Conservation (phyloP, 2,888 invertebrate genomes). For the Pachymerium ferrugineum region DNA sequence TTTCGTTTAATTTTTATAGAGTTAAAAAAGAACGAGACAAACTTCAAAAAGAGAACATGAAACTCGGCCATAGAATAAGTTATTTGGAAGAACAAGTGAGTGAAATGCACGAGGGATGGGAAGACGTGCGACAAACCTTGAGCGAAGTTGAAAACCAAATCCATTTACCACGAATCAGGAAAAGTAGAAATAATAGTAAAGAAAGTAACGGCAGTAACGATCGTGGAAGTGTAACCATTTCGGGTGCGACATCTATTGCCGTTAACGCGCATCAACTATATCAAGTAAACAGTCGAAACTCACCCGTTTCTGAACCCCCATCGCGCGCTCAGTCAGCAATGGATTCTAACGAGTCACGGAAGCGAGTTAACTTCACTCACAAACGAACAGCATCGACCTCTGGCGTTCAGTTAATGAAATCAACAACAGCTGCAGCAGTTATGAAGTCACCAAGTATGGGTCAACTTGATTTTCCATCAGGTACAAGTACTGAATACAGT, state of each 20-base stretch:
- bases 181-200: neutral
- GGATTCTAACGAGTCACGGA: neutral
- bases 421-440: neutral
- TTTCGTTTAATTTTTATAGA: conserved; percentile 36
- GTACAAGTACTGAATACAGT: neutral
- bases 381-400: neutral
- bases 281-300: neutral
- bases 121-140: conserved; percentile 2
- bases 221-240: neutral
- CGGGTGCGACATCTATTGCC: conserved; percentile 25
- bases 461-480: conserved; percentile 28
- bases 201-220: neutral
- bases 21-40: conserved; percentile 44
- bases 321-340: neutral
- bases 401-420: neutral
- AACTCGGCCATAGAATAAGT: conserved; percentile 78
- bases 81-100: conserved; percentile 73
- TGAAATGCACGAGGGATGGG: conserved; percentile 28
- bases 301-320: neutral
- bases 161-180: neutral
- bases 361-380: neutral
- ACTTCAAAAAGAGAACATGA: conserved; percentile 67
- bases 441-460: conserved; percentile 33
- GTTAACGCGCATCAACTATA: neutral
- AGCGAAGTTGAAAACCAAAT: conserved; percentile 4